Conservation (phyloP, 1,140 invertebrate species). For the Drosophila willistoni region DNA sequence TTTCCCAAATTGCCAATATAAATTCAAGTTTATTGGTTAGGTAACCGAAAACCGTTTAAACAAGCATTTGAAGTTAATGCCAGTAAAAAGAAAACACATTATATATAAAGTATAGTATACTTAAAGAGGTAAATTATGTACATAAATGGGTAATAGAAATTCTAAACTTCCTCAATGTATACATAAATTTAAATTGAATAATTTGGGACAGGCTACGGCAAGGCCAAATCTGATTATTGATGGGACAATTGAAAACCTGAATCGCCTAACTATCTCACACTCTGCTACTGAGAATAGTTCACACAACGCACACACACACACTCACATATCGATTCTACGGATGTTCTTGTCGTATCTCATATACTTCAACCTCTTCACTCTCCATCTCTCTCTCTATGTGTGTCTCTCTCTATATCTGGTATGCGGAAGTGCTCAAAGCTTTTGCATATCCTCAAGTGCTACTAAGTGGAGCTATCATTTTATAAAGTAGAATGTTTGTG, state of each 20-base stretch:
- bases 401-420: not conserved
- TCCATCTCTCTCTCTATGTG: not conserved
- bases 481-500: slow-evolving; percentile 51
- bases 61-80: too few species aligned
- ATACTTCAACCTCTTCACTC: not conserved
- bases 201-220: not conserved
- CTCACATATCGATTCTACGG: not conserved
- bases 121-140: not conserved
- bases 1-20: not conserved
- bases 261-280: not conserved
- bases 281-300: not conserved
- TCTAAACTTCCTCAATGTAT: not conserved
- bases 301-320: not conserved
- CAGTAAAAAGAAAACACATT: not conserved
- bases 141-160: not conserved
- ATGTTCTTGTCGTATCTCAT: slow-evolving; percentile 4
- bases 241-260: slow-evolving; percentile 6
- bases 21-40: not conserved
- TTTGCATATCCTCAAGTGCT: slow-evolving; percentile 78
- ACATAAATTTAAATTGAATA: not conserved
- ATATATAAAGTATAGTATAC: not conserved
- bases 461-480: slow-evolving; percentile 76
- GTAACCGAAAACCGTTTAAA: too few species aligned
- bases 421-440: slow-evolving; percentile 73
- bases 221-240: not conserved